Evolutionary conservation across 2,113 vertebrate genomes (phyloP).

Genomic region (Bambusicola thoracicus): DNA sequence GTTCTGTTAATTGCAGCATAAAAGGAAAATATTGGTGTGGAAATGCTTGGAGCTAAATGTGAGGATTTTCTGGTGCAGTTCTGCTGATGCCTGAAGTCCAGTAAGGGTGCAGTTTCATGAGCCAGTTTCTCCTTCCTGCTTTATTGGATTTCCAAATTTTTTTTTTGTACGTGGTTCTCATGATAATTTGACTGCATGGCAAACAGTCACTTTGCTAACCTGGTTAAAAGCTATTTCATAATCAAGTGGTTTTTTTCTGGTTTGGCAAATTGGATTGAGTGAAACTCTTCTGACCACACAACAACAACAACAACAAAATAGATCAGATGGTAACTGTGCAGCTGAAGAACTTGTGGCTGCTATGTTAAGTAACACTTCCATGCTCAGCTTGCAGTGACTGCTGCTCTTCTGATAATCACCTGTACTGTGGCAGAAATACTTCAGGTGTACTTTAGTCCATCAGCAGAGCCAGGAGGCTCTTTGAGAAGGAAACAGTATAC

Average conservation of each 20-base stretch:
- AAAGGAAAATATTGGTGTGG: accelerated
- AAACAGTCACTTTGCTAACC: neutral
- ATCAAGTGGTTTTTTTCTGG: neutral
- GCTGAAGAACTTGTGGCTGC: neutral
- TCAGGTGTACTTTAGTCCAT: neutral
- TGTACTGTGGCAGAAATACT: neutral
- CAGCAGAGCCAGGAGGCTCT: neutral
- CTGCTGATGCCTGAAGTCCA: neutral
- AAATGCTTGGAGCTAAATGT: neutral
- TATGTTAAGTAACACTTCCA: neutral
- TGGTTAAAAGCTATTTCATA: neutral
- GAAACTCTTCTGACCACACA: neutral
- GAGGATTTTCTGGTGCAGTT: neutral
- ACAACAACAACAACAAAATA: neutral
- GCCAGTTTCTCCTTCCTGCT: neutral
- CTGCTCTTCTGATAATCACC: neutral
- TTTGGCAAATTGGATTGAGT: neutral
- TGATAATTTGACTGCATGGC: neutral
- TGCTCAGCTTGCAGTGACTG: neutral
- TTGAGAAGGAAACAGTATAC: neutral
- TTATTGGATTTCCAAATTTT: neutral
- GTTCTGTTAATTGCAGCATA: neutral
- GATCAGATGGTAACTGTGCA: neutral
- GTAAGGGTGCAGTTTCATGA: neutral
- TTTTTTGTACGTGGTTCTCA: neutral